These are phyloP conservation scores for Chroicocephalus ridibundus DNA, from an alignment of 2,113 vertebrate species.

Conservation along the genomic window DNA sequence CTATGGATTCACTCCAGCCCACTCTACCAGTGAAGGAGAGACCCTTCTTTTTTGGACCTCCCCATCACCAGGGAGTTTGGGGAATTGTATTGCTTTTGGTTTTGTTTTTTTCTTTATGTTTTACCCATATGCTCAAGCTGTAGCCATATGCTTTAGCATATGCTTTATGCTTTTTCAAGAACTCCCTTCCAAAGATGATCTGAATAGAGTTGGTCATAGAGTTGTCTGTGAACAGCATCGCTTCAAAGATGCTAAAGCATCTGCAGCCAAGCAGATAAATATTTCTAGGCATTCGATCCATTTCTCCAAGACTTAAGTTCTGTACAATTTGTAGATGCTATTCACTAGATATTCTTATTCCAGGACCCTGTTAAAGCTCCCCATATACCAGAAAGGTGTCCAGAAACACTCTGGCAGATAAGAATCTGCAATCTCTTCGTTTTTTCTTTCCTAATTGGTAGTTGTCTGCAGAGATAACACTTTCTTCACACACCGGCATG, in stretches of 20 bases:
- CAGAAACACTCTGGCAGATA: not conserved
- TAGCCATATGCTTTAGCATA: not conserved
- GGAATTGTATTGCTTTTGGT: not conserved
- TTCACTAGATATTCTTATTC: not conserved
- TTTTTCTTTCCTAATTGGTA: not conserved
- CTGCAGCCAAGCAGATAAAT: not conserved
- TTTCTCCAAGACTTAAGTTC: not conserved
- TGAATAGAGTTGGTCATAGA: not conserved
- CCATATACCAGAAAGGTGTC: not conserved
- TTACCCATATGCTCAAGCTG: not conserved
- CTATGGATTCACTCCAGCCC: rapidly evolving
- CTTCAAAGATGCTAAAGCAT: not conserved
- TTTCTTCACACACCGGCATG: not conserved
- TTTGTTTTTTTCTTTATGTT: not conserved
- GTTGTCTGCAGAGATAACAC: not conserved
- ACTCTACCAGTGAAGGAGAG: not conserved
- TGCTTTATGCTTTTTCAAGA: not conserved
- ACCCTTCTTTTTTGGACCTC: not conserved
- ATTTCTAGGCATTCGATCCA: not conserved
- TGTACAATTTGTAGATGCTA: not conserved
- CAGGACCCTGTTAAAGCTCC: not conserved
- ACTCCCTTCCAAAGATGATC: not conserved
- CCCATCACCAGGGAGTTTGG: not conserved
- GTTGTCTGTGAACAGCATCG: not conserved
- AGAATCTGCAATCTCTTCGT: not conserved